Evolutionary conservation across 1,140 invertebrate genomes (phyloP).

Genomic region (Calosoma granatense): DNA sequence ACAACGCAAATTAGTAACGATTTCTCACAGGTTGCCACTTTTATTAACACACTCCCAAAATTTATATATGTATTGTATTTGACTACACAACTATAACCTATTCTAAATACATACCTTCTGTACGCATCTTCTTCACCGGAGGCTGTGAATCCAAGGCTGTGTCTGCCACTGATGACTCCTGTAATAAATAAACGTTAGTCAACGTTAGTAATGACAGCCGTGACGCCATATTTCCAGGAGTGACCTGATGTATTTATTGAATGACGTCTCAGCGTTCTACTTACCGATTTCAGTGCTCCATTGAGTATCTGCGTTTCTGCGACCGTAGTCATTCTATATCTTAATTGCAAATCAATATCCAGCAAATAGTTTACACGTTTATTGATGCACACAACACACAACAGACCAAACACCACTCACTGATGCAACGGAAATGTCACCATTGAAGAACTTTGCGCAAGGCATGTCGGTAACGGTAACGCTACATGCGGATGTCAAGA

Average conservation of each 20-base stretch:
- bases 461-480: neutral
- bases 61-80: slow-evolving; percentile 18
- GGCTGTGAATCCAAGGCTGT: slow-evolving; percentile 13
- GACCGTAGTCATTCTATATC: neutral
- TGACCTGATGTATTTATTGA: too few species aligned
- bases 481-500: neutral
- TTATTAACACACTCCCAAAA: slow-evolving; percentile 11
- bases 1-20: slow-evolving; percentile 31
- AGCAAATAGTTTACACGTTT: too few species aligned
- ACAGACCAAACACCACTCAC: too few species aligned
- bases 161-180: neutral
- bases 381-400: too few species aligned
- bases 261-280: too few species aligned
- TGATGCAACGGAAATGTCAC: neutral
- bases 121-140: slow-evolving; percentile 18
- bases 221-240: neutral
- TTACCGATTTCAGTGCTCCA: neutral
- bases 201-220: neutral
- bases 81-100: slow-evolving; percentile 10
- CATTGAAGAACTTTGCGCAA: neutral
- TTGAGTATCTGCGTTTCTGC: neutral
- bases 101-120: slow-evolving; percentile 25
- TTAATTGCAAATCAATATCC: too few species aligned
- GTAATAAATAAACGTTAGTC: neutral
- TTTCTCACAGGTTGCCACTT: slow-evolving; percentile 13